phyloP scores from a whole-genome alignment of 92 coral and sea anemone genomes.

The Parazoanthus darwini region DNA sequence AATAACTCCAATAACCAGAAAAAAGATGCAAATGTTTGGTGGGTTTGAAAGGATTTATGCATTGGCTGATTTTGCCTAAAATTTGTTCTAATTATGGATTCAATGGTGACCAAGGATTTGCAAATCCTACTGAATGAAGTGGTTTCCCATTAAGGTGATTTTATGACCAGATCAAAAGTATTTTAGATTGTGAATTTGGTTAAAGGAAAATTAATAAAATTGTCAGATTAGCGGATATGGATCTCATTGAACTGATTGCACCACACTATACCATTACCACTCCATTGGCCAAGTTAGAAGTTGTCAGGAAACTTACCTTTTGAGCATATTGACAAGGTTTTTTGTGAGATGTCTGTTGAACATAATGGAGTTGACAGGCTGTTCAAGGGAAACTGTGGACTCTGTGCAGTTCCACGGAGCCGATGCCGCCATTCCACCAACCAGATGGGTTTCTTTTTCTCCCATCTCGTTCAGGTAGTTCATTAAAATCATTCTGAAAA shows the following conservation, averaged over 20 bases:
- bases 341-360: slow-evolving; percentile 77
- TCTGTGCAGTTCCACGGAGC: slow-evolving; percentile 84
- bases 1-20: background rate
- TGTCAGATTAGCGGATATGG: too few relatives aligned
- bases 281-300: background rate
- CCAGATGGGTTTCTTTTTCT: slow-evolving; percentile 60
- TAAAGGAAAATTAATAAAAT: too few relatives aligned
- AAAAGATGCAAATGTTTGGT: background rate
- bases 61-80: too few relatives aligned
- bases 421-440: slow-evolving; percentile 79
- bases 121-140: too few relatives aligned
- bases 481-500: slow-evolving; percentile 76
- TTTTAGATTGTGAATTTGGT: too few relatives aligned
- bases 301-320: slow-evolving; percentile 40
- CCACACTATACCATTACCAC: too few relatives aligned
- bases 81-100: too few relatives aligned
- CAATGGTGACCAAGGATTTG: too few relatives aligned
- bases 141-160: background rate
- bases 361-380: slow-evolving; percentile 76
- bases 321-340: slow-evolving; percentile 67
- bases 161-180: too few relatives aligned
- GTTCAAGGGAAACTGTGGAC: slow-evolving; percentile 74
- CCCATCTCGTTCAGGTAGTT: slow-evolving; percentile 77
- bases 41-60: background rate
- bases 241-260: too few relatives aligned